These are phyloP conservation scores for Podarcis muralis DNA, from an alignment of 2,113 vertebrate species.

Conservation along the genomic window DNA sequence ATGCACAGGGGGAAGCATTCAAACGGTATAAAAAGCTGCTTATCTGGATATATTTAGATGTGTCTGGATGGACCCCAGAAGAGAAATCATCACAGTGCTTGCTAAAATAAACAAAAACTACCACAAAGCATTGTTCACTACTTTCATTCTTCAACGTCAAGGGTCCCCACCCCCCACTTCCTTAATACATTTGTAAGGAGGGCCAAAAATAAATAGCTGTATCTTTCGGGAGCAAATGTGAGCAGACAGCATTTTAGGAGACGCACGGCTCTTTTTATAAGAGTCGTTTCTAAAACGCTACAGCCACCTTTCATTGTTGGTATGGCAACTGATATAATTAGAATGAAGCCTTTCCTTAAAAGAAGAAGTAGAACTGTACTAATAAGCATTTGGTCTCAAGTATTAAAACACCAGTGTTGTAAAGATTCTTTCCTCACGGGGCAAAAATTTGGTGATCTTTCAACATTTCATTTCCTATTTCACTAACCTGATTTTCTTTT, in stretches of 20 bases:
- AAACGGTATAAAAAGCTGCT: not conserved
- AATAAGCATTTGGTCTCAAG: conserved; percentile 5
- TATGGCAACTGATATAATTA: conserved; percentile 27
- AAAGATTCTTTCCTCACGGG: not conserved
- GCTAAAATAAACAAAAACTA: not conserved
- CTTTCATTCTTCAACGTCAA: not conserved
- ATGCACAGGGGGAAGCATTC: not conserved
- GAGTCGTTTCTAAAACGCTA: conserved; percentile 6
- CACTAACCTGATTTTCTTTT: conserved; percentile 9
- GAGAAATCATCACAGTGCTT: not conserved
- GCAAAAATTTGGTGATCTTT: not conserved
- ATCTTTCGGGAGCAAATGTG: conserved; percentile 12
- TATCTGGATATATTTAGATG: conserved; percentile 13
- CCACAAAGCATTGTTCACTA: conserved; percentile 2
- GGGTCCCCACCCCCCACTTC: not conserved
- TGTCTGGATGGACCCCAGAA: rapidly evolving
- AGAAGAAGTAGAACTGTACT: conserved; percentile 11
- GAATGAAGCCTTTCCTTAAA: not conserved
- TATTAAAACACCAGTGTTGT: not conserved
- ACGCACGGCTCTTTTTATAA: conserved; percentile 15
- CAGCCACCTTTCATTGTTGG: conserved; percentile 16
- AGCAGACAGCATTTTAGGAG: conserved; percentile 25
- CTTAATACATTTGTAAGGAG: conserved; percentile 2
- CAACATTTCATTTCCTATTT: not conserved
- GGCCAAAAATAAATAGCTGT: conserved; percentile 29